Percentiles rank a stretch among this genome's conserved stretches.
phyloP scores from a whole-genome alignment of 1,140 invertebrate species.

The Magallana gigas region DNA sequence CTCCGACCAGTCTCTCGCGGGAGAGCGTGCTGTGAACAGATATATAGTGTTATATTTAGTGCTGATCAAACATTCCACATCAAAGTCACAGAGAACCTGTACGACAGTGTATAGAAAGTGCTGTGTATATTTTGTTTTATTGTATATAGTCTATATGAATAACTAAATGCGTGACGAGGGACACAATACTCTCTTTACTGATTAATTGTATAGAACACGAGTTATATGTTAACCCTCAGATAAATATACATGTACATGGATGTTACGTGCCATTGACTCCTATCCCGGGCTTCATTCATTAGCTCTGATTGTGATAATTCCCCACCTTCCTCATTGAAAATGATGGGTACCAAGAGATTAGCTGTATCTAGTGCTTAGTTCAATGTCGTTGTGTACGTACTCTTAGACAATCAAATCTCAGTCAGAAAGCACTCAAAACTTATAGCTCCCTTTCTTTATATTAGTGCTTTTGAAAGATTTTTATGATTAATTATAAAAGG shows the following conservation, averaged over 20 bases:
- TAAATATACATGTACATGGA: not conserved
- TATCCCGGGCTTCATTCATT: not conserved
- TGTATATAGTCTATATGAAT: conserved; percentile 10
- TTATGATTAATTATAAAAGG: not conserved
- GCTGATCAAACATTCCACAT: conserved; percentile 3
- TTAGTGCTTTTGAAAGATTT: not conserved
- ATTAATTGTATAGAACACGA: too few species aligned
- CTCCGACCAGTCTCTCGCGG: conserved; percentile 50
- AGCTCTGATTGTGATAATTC: not conserved
- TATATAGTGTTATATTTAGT: too few species aligned
- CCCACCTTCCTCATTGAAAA: not conserved
- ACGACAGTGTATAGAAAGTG: conserved; percentile 1
- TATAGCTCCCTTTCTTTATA: not conserved
- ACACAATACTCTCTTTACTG: not conserved
- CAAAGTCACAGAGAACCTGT: conserved; percentile 10
- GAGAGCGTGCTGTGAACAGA: conserved; percentile 55
- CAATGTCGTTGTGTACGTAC: not conserved
- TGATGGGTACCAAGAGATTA: not conserved
- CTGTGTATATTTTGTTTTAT: conserved; percentile 8
- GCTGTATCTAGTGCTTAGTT: not conserved
- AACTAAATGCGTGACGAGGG: not conserved
- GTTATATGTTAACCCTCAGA: too few species aligned
- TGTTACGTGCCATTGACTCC: not conserved
- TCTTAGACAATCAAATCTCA: not conserved
- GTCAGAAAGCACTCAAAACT: not conserved